phyloP scores from a whole-genome alignment of 1,140 invertebrate species.

The Leptinotarsa undecemlineata region DNA sequence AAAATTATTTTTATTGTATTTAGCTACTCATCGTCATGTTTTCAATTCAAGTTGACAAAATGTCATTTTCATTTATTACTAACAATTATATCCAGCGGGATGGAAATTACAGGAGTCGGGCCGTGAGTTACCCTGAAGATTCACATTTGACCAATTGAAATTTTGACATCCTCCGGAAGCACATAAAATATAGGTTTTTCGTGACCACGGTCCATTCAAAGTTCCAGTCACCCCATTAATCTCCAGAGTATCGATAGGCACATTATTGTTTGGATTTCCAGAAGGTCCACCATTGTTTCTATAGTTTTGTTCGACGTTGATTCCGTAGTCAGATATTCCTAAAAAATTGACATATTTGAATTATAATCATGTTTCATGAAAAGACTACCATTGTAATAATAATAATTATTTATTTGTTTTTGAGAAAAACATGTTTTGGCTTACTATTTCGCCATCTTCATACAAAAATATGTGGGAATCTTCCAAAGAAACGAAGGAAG shows the following conservation, averaged over 20 bases:
- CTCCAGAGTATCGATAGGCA: conserved; percentile 31
- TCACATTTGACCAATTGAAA: conserved; percentile 23
- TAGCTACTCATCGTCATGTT: background rate
- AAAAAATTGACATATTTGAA: background rate
- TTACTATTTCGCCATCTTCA: too few species aligned
- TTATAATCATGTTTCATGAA: too few species aligned
- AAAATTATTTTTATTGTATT: background rate
- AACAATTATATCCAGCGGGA: background rate
- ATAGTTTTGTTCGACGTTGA: conserved; percentile 37
- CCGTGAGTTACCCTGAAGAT: background rate
- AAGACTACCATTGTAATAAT: too few species aligned
- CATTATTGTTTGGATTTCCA: conserved; percentile 28
- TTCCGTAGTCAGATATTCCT: conserved; percentile 33
- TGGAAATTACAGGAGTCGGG: background rate
- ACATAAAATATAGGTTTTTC: conserved; percentile 33
- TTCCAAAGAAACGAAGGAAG: too few species aligned
- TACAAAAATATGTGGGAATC: too few species aligned
- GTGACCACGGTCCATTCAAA: conserved; percentile 26
- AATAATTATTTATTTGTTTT: too few species aligned
- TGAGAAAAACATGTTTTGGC: too few species aligned
- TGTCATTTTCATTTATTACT: background rate
- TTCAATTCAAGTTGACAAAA: background rate
- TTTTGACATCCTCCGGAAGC: conserved; percentile 27
- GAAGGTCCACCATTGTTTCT: conserved; percentile 23
- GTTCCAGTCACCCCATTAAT: conserved; percentile 24